A percentile compares a stretch with the other conserved stretches of the same genome.
phyloP scores from a whole-genome alignment of 1,140 invertebrate species.

The Euglossa dilemma region DNA sequence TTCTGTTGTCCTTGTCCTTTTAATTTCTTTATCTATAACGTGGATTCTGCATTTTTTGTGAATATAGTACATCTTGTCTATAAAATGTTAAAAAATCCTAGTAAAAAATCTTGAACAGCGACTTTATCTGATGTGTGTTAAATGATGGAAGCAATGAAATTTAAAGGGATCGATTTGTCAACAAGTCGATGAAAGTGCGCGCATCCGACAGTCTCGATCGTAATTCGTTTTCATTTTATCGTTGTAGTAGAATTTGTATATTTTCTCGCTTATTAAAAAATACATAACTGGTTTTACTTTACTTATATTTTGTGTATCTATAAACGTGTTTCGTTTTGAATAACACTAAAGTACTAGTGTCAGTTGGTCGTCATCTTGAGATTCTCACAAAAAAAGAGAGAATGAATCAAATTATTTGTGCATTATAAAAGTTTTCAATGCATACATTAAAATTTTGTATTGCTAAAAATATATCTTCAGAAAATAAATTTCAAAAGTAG shows the following conservation, averaged over 20 bases:
- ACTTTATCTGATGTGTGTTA: conserved; percentile 21
- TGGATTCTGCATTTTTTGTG: neutral
- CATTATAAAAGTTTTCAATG: neutral
- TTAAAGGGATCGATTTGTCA: conserved; percentile 72
- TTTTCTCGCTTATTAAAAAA: neutral
- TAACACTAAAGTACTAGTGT: neutral
- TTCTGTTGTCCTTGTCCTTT: conserved; percentile 46
- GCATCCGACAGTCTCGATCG: conserved; percentile 46
- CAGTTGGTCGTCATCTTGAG: neutral
- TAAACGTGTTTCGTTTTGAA: neutral
- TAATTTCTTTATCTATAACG: conserved; percentile 17
- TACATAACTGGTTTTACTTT: neutral
- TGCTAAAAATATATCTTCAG: neutral
- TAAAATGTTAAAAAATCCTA: neutral
- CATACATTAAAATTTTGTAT: neutral
- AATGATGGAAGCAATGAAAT: conserved; percentile 51
- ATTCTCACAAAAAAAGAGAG: neutral
- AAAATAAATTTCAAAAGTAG: neutral
- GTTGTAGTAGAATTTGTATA: neutral
- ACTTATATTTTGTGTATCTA: neutral
- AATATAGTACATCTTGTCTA: neutral
- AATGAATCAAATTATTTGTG: neutral
- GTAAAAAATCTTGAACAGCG: neutral
- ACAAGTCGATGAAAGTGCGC: conserved; percentile 70
- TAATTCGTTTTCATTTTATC: conserved; percentile 42